phyloP scores from a whole-genome alignment of 1,140 invertebrate species.

The Euwallacea fornicatus region DNA sequence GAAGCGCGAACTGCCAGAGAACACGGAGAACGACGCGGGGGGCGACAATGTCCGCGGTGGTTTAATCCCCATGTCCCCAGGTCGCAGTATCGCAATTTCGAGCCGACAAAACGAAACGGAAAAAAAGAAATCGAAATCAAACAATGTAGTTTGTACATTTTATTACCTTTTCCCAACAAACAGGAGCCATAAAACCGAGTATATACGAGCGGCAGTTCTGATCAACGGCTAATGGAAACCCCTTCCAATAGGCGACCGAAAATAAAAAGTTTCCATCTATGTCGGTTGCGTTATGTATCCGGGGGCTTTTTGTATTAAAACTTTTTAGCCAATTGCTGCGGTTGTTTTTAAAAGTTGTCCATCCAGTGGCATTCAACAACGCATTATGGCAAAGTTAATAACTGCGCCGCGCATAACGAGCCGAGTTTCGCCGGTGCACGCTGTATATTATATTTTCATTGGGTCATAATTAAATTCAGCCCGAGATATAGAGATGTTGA shows the following conservation, averaged over 20 bases:
- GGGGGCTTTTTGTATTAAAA: conserved; percentile 16
- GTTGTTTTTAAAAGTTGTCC: background rate
- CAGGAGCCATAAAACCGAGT: conserved; percentile 22
- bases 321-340: conserved; percentile 5
- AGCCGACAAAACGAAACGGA: background rate
- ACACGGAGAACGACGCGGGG: too few relatives aligned
- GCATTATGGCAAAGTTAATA: conserved; percentile 1
- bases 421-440: conserved; percentile 1
- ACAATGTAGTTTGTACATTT: conserved; percentile 28
- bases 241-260: conserved; percentile 23
- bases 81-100: too few relatives aligned
- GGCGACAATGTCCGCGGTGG: too few relatives aligned
- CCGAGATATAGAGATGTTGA: conserved; percentile 19
- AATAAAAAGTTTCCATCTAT: conserved; percentile 24
- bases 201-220: conserved; percentile 25
- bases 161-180: conserved; percentile 22
- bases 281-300: background rate
- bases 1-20: too few relatives aligned
- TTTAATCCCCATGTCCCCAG: too few relatives aligned
- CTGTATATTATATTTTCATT: conserved; percentile 22
- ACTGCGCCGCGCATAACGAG: background rate
- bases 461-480: conserved; percentile 20
- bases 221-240: conserved; percentile 29
- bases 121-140: conserved; percentile 16
- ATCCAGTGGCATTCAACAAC: background rate